Evolutionary conservation across 2,888 invertebrate species (phyloP).

Genomic region (Lepidonotus clava): DNA sequence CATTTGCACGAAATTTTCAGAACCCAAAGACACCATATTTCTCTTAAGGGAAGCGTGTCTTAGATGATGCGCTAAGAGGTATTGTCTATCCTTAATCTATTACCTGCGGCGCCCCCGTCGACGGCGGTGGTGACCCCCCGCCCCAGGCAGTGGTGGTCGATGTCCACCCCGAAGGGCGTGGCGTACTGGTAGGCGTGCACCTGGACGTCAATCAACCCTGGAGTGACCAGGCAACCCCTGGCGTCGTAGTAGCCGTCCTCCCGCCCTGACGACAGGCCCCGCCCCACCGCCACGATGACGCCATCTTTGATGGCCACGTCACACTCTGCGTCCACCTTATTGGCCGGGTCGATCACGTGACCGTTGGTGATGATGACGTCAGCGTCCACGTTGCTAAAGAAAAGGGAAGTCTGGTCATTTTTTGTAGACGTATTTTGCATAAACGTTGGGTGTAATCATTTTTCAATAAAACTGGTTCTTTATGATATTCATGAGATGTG

Average conservation of each 20-base stretch:
- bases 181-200: conserved; percentile 75
- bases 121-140: conserved; percentile 74
- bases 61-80: too few species aligned
- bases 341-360: conserved; percentile 72
- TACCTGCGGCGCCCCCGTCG: conserved; percentile 76
- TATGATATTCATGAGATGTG: too few species aligned
- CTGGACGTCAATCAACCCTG: conserved; percentile 75
- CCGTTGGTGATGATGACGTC: conserved; percentile 68
- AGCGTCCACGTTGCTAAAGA: not conserved
- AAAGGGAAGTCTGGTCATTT: too few species aligned
- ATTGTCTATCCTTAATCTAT: too few species aligned
- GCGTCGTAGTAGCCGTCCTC: conserved; percentile 21
- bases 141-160: conserved; percentile 70
- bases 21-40: too few species aligned
- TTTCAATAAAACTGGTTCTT: too few species aligned
- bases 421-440: too few species aligned
- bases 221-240: conserved; percentile 24
- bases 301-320: conserved; percentile 68
- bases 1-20: too few species aligned
- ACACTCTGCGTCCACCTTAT: conserved; percentile 64
- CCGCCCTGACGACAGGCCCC: conserved; percentile 7
- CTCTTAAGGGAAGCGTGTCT: too few species aligned
- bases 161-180: conserved; percentile 75
- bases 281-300: conserved; percentile 54
- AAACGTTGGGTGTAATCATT: too few species aligned